Percentiles rank a stretch among this genome's conserved stretches.
Evolutionary conservation across 2,888 invertebrate species (phyloP).

Genomic region (Globia sparganii): DNA sequence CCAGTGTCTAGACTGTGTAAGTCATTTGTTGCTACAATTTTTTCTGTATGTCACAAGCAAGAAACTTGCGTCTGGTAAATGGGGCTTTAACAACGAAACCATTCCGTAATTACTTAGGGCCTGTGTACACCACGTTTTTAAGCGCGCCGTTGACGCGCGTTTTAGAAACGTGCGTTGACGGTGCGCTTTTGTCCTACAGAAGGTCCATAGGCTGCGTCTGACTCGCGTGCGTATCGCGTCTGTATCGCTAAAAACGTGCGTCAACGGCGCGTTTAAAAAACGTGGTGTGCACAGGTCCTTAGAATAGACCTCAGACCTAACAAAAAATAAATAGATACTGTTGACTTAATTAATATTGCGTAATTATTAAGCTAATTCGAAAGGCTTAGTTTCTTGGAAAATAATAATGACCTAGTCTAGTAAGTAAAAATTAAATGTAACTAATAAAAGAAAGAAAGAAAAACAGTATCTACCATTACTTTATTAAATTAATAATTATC

Average conservation of each 20-base stretch:
- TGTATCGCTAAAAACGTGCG: too few species aligned
- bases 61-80: background rate
- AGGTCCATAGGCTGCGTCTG: too few species aligned
- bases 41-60: background rate
- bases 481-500: background rate
- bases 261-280: too few species aligned
- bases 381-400: background rate
- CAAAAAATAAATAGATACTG: background rate
- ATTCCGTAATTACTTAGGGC: background rate
- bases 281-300: too few species aligned
- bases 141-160: too few species aligned
- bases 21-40: background rate
- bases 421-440: background rate
- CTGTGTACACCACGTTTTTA: too few species aligned
- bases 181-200: too few species aligned
- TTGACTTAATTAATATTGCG: background rate
- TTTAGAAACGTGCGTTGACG: too few species aligned
- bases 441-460: too few species aligned
- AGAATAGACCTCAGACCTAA: background rate
- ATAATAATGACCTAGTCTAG: too few species aligned
- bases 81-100: background rate
- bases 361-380: background rate
- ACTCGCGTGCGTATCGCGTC: too few species aligned
- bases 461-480: background rate
- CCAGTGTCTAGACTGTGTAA: background rate